Evolutionary conservation across 2,797 vertebrate species (phyloP), one percentile per base, ranked within the genome.

Genomic region (Vultur gryphus): DNA sequence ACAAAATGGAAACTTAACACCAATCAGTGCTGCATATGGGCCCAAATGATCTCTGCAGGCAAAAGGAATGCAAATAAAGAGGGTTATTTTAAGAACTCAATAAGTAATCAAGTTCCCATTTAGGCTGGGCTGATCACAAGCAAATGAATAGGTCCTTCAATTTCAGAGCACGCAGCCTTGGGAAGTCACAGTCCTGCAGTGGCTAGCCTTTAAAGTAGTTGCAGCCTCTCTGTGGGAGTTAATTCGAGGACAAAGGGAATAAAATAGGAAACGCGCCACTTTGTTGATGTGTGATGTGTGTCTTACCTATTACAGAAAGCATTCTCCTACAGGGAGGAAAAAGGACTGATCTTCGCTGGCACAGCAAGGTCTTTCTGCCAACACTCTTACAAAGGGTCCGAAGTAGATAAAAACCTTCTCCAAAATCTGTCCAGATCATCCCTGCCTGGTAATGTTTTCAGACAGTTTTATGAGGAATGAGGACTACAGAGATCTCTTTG

Each of bases 1-100:
- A 37, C 35, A 95, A 79, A 94, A 83, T 7, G 64, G 80, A 86
- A 91, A 92, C 49, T 69, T 75, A 65, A 96, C 91, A 51, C 72
- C 62, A 71, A 64, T 71, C 51, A 83, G 43, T 21, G 58, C 73
- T 77, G 64, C 84, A 49, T 17, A 61, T n/a, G 51, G 43, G 73
- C 57, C 57, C 65, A 78, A 62, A 82, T 43, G 65, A 79, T 91
- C 70, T 94, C 85, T 94, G 62, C 72, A 89, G 79, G 77, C 70
- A 57, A 52, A 59, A 61, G 73, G 69, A 72, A 84, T 93, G 83
- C 80, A 94, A 91, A 96, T 66, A 75, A 87, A 85, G 49, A 71
- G 29, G 25, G 80, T 73, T 96, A 84, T 91, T 90, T 93, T 87
- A 96, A 73, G 89, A 93, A 58, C 70, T 95, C 89, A 57, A 1